Base-by-base conservation (phyloP, 2,888 invertebrate genomes). In the Hofmannophila pseudospretella region DNA sequence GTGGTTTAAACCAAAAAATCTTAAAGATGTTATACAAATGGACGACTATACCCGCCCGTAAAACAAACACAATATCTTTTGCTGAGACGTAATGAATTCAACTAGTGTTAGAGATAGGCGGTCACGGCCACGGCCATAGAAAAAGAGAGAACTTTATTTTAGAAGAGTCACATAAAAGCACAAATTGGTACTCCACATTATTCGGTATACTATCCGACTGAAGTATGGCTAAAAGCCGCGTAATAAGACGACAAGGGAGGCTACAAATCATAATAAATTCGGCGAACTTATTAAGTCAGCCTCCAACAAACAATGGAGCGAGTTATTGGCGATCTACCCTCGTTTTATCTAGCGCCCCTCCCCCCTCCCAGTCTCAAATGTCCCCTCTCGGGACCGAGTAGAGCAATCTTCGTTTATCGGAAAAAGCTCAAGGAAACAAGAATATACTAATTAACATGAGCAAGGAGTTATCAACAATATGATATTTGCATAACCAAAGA, bases 181-280 rank as follows among this genome's bases (percentile, higher is more conserved):
- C 65, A 66, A 63, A 68, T 64, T 67, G 60, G 44, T 47, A 41
- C 35, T 58, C 48, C 44, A 51, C 55, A 55, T 54, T 64, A 63
- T 56, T 47, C 47, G 52, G 47, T 50, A 57, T 57, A 56, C 45
- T 55, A 61, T 54, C 62, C 52, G 49, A 49, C 47, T 61, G 49
- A 54, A 60, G 56, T 70, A 70, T 65, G 56, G 69, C 69, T 76
- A 72, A 72, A 72, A 67, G 63, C 61, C 58, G 61, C 69, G 59
- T 80, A 80, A 82, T 75, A 80, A 77, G 75, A 78, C 71, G 77
- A 71, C 74, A 67, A 71, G 71, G 69, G 70, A 72, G 69, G 64
- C 74, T 68, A 80, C 78, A 81, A 82, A 82, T 84, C 81, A 85
- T 81, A 81, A 82, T 82, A 84, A 81, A 84, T 84, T 79, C 63